Base-by-base conservation (phyloP, 2,888 invertebrate species). In the Ormyrus thymus region DNA sequence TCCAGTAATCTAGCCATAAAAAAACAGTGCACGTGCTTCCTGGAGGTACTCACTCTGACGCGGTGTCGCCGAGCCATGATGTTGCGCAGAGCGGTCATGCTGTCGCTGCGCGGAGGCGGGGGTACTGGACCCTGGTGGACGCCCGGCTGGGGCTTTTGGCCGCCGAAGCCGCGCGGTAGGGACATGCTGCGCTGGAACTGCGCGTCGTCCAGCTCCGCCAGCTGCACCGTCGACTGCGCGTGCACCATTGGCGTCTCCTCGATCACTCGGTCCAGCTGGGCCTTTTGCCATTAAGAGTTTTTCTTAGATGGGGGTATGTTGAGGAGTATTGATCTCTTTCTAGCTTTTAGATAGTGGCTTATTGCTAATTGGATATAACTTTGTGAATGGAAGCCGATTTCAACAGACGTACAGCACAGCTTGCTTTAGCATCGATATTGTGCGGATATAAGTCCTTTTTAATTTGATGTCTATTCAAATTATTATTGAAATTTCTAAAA, bases 171-270 rank as follows among this genome's bases (percentile, higher is more conserved):
- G 53, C 90, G 85, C 4, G 90, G 91, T 13, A 91, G 84, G 9
- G 91, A 91, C 90, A 90, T 89, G 75, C 90, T 90, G 51, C 90
- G 86, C 82, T 90, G 90, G 81, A 90, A 90, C 58, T 88, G 88
- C 68, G 85, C 83, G 51, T 88, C 88, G 72, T 87, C 87, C 53
- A 87, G 79, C 64, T 90, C 87, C 15, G 86, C 83, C 11, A 87
- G 76, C 62, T 88, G 87, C 11, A 84, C 84, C n/a, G 83, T 87
- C 80, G 86, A 87, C 69, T 88, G 88, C 1, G 87, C 85, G 84
- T 85, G 88, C 69, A 83, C 82, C 65, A 88, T 86, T 56, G 87
- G 83, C 11, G 85, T 85, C 70, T 88, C 88, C 64, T 84, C 84
- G 56, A 87, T 81, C n/a, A 88, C 88, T 74, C 85, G 84, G 50